Conservation (phyloP, 2,888 invertebrate species). For the Ophonus ardosiacus region DNA sequence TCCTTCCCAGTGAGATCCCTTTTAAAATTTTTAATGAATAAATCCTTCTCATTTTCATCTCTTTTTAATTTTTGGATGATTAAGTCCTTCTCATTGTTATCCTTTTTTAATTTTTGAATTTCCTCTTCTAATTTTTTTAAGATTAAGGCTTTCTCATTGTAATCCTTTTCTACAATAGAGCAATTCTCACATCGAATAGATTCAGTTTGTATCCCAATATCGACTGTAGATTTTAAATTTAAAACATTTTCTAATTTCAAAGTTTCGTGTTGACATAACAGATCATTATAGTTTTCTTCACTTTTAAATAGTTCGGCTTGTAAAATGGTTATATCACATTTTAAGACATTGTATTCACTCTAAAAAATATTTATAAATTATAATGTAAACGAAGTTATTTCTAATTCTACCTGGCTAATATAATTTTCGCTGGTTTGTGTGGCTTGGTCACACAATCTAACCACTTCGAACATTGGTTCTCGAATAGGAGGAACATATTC, state of each 20-base stretch:
- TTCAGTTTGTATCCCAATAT: constrained; percentile 10
- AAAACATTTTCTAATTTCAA: background rate
- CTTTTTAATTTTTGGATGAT: no score
- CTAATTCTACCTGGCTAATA: background rate
- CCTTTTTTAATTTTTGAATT: no score
- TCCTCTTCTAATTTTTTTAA: background rate
- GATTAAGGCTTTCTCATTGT: background rate
- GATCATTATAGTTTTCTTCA: constrained; percentile 36
- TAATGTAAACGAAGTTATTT: background rate
- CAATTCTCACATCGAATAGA: background rate
- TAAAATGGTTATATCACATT: constrained; percentile 12
- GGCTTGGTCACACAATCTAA: background rate
- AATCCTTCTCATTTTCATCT: no score
- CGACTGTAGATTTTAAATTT: background rate
- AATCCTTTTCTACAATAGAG: background rate
- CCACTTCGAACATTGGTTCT: background rate
- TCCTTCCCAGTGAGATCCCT: background rate
- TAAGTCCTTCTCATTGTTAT: no score
- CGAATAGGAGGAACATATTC: constrained; percentile 23
- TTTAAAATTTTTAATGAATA: no score
- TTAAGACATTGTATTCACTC: background rate
- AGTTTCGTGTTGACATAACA: background rate
- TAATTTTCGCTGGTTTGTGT: background rate
- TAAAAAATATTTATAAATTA: constrained; percentile 12
- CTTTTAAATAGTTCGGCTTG: constrained; percentile 14